Conservation (phyloP, 92 coral and sea anemone species). For the Zoanthus sansibaricus region DNA sequence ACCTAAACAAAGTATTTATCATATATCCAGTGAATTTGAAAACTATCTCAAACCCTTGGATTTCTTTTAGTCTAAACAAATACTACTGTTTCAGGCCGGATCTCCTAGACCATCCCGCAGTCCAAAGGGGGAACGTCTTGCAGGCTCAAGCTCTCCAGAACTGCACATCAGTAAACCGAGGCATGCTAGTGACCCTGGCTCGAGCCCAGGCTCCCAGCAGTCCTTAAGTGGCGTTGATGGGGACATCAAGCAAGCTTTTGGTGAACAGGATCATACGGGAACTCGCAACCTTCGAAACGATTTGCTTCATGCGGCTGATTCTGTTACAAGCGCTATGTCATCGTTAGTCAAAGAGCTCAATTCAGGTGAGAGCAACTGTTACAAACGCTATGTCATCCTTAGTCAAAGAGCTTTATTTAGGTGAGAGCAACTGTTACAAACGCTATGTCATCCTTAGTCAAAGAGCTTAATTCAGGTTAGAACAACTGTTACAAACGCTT, state of each 20-base stretch:
- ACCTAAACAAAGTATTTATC: too few species aligned
- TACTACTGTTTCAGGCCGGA: constrained; percentile 80
- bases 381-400: constrained; percentile 98
- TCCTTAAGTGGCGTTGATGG: constrained; percentile 92
- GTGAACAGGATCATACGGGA: constrained; percentile 70
- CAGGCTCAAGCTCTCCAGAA: constrained; percentile 56
- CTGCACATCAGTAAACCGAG: constrained; percentile 63
- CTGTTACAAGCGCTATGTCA: constrained; percentile 98
- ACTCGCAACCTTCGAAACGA: constrained; percentile 88
- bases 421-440: constrained; percentile 86
- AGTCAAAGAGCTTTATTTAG: constrained; percentile 94
- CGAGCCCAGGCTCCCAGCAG: constrained; percentile 74
- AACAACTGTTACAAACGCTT: constrained; percentile 85
- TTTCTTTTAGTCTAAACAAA: not conserved
- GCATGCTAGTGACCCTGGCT: constrained; percentile 56
- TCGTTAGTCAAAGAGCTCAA: constrained; percentile 95
- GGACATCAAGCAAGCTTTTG: constrained; percentile 85
- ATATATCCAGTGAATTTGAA: too few species aligned
- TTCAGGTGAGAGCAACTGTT: constrained; percentile 87
- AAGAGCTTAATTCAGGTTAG: constrained; percentile 94
- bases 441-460: constrained; percentile 97
- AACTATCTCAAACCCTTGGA: not conserved
- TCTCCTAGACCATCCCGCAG: constrained; percentile 89
- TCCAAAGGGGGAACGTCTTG: constrained; percentile 73
- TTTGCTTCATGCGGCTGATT: constrained; percentile 93